These are phyloP conservation scores for Noctua janthina DNA, from an alignment of 2,888 invertebrate species.

Conservation along the genomic window DNA sequence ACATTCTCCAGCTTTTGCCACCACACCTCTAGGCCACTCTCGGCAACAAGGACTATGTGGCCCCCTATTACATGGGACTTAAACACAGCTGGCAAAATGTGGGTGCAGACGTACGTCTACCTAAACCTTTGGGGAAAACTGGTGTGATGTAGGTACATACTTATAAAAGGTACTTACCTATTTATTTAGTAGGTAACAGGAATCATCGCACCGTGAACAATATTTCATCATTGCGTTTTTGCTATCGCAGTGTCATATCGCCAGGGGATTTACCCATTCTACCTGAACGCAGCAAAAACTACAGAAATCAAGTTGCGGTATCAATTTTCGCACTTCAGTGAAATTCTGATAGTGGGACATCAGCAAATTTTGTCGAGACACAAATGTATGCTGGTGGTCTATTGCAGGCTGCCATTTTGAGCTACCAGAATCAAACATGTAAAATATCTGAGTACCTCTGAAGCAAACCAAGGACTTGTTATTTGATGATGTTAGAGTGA, in stretches of 20 bases:
- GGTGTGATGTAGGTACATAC: not conserved
- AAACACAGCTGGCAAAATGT: not conserved
- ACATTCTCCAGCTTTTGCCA: no score
- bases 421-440: not conserved
- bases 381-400: not conserved
- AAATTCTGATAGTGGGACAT: slow-evolving; percentile 19
- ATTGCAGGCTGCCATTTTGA: not conserved
- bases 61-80: not conserved
- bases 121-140: not conserved
- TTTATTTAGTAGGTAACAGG: slow-evolving; percentile 10
- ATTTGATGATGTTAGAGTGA: not conserved
- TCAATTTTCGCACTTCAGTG: slow-evolving; percentile 30
- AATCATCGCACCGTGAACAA: slow-evolving; percentile 1
- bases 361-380: slow-evolving; percentile 3
- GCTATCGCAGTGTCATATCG: slow-evolving; percentile 41
- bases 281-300: slow-evolving; percentile 25
- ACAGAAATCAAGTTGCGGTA: slow-evolving; percentile 26
- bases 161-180: not conserved
- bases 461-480: not conserved
- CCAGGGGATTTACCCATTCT: slow-evolving; percentile 52
- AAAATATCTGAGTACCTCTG: not conserved
- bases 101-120: not conserved
- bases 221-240: slow-evolving; percentile 28
- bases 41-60: no score
- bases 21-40: no score